A percentile compares a stretch with the other conserved stretches of the same genome.
phyloP scores from a whole-genome alignment of 2,113 vertebrate genomes.

The Pithys albifrons region DNA sequence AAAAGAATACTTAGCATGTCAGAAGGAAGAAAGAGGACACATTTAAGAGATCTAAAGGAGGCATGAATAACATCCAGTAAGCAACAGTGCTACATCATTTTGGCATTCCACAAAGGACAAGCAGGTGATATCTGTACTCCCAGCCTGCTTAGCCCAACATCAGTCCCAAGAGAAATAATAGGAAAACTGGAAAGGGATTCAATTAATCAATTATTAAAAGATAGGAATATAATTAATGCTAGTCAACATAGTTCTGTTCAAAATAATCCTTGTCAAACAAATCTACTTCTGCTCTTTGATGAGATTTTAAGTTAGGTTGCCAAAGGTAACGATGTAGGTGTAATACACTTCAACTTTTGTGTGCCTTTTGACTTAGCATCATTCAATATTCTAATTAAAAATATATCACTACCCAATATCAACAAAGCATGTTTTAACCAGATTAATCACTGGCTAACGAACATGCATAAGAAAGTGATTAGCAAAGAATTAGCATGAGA shows the following conservation, averaged over 20 bases:
- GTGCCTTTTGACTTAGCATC: conserved; percentile 39
- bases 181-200: conserved; percentile 19
- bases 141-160: not conserved
- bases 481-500: not conserved
- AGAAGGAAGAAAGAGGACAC: not conserved
- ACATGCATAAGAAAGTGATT: not conserved
- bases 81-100: not conserved
- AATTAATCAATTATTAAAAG: conserved; percentile 68
- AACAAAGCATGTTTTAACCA: not conserved
- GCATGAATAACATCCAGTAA: not conserved
- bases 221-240: conserved; percentile 53
- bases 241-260: conserved; percentile 48
- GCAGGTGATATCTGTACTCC: not conserved
- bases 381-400: conserved; percentile 59
- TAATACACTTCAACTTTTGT: conserved; percentile 41
- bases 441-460: not conserved
- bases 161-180: not conserved
- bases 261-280: conserved; percentile 68
- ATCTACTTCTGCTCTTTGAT: conserved; percentile 49
- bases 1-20: not conserved
- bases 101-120: not conserved
- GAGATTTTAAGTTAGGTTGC: conserved; percentile 44
- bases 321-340: conserved; percentile 32
- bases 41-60: not conserved
- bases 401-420: conserved; percentile 38